Conservation (phyloP, 2,113 vertebrate genomes). For the Scomber japonicus region DNA sequence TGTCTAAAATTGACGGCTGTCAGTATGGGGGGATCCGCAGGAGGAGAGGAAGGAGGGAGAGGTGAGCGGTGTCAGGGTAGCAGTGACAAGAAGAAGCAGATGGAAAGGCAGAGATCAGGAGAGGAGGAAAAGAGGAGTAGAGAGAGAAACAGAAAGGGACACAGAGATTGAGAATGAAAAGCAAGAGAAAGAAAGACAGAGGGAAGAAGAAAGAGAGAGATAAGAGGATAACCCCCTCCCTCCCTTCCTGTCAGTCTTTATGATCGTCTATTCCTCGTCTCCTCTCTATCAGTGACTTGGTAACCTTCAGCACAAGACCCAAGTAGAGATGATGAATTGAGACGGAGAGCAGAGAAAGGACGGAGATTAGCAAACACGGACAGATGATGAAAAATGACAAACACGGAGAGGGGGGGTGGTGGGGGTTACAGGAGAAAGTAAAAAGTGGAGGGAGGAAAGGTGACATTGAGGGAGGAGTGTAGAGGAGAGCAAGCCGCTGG, state of each 20-base stretch:
- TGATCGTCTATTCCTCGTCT: slow-evolving; percentile 71
- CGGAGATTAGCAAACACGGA: slow-evolving; percentile 83
- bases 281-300: slow-evolving; percentile 72
- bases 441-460: slow-evolving; percentile 73
- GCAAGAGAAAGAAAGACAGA: slow-evolving; percentile 34
- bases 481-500: slow-evolving; percentile 65
- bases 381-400: slow-evolving; percentile 86
- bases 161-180: slow-evolving; percentile 22
- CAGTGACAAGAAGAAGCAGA: slow-evolving; percentile 59
- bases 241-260: slow-evolving; percentile 71
- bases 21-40: slow-evolving; percentile 48
- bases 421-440: slow-evolving; percentile 43
- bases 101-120: slow-evolving; percentile 67
- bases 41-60: slow-evolving; percentile 23
- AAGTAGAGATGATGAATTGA: slow-evolving; percentile 85
- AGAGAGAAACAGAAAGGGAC: slow-evolving; percentile 13
- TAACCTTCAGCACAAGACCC: slow-evolving; percentile 83
- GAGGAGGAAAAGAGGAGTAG: slow-evolving; percentile 27
- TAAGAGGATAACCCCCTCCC: slow-evolving; percentile 46
- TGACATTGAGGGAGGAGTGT: slow-evolving; percentile 77
- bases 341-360: slow-evolving; percentile 81
- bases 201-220: slow-evolving; percentile 29
- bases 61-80: slow-evolving; percentile 58
- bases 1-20: slow-evolving; percentile 72
- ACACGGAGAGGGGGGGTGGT: slow-evolving; percentile 41